Base-by-base conservation (phyloP, 2,113 vertebrate genomes). In the Gnathonemus longibarbis region DNA sequence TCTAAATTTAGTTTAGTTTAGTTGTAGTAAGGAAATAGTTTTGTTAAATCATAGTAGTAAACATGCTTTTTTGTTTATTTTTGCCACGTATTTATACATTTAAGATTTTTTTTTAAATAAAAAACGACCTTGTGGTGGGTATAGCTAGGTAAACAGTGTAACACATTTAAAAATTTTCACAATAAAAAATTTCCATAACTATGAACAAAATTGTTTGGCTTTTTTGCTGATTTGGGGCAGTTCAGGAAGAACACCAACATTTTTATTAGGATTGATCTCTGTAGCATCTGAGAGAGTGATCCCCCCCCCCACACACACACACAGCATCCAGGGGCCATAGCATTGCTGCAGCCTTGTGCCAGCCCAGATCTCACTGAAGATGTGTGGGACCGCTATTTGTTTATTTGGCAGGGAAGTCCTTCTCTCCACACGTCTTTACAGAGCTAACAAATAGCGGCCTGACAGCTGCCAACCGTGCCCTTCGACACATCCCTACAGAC, bases 401-500 rank as follows among this genome's bases (percentile, higher is more conserved):
- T 96, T 95, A 94, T 95, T 94, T 93, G 93, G 92, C 92, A 90
- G 91, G 94, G 91, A 92, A 92, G 92, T 91, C 93, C 91, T 92
- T 93, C 93, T 94, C 93, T 94, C 92, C 70, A 31, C 93, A 93
- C 91, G 92, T 95, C 94, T 92, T 89, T 90, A 88, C 91, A 31
- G 92, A 94, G 93, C 92, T 92, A 94, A 93, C 92, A 92, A 94
- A 95, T 90, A 92, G 85, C 91, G 50, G 90, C 89, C 91, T 94
- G 94, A 94, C 95, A 95, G 94, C 94, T 95, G 94, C 94, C 94
- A 95, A 93, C 94, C 89, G 92, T 92, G 92, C 90, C 94, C 94
- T 91, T 94, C 93, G 94, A 91, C 93, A 92, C 56, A 77, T 91
- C 89, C 83, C 89, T 84, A 31, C 90, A 89, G 91, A 2, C 90